A percentile compares a stretch with the other conserved stretches of the same genome.
Evolutionary conservation across 2,888 invertebrate genomes (phyloP).

Genomic region (Chromoteleia sp.): DNA sequence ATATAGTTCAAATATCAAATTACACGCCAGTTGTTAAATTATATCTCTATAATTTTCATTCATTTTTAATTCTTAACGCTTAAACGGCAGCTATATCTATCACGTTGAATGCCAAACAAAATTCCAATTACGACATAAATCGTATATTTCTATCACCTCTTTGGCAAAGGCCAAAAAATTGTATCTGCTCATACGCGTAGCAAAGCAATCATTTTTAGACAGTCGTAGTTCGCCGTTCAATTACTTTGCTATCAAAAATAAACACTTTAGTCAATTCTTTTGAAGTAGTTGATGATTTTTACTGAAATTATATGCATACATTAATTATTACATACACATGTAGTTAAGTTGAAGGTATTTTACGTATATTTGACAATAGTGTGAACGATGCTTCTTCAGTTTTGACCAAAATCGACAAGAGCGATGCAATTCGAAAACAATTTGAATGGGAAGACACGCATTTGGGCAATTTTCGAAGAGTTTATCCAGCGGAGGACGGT

Average conservation of each 20-base stretch:
- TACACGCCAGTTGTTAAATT: neutral
- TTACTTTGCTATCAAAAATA: conserved; percentile 5
- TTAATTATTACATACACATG: too few species aligned
- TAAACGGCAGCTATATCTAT: conserved; percentile 81
- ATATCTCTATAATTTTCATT: conserved; percentile 27
- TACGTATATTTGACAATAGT: conserved; percentile 40
- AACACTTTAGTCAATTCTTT: neutral
- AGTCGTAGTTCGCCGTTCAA: conserved; percentile 56
- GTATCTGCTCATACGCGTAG: conserved; percentile 39
- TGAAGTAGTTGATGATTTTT: too few species aligned
- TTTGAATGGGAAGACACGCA: conserved; percentile 91
- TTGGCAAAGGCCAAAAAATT: conserved; percentile 66
- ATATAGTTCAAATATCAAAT: conserved; percentile 1
- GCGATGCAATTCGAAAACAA: conserved; percentile 84
- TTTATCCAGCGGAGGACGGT: conserved; percentile 88
- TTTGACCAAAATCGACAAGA: conserved; percentile 72
- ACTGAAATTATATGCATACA: too few species aligned
- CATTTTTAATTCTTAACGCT: conserved; percentile 5
- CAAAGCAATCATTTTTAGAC: conserved; percentile 54
- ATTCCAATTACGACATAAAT: conserved; percentile 66
- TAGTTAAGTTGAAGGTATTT: conserved; percentile 35
- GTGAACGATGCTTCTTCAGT: conserved; percentile 53
- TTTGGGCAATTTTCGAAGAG: conserved; percentile 90
- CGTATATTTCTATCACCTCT: conserved; percentile 60
- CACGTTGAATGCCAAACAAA: conserved; percentile 87